phyloP scores from a whole-genome alignment of 2,797 vertebrate genomes.

The Clamator glandarius region DNA sequence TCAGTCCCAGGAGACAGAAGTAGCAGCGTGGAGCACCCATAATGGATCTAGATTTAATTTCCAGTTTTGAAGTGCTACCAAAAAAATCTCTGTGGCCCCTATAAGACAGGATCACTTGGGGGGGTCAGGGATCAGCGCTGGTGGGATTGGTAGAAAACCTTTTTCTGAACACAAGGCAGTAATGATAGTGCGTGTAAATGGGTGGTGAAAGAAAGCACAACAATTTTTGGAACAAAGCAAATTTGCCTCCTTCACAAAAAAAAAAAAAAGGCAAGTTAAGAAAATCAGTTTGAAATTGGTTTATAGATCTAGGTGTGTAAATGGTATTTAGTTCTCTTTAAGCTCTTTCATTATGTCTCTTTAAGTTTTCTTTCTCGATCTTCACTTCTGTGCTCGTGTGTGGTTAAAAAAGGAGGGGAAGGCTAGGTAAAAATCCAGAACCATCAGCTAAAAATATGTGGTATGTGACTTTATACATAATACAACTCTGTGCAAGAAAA shows the following conservation, averaged over 20 bases:
- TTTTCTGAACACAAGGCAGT: not conserved
- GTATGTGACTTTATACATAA: not conserved
- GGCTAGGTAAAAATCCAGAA: not conserved
- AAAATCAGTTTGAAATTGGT: not conserved
- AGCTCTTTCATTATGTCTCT: too few relatives aligned
- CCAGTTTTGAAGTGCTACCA: not conserved
- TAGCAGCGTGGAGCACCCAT: not conserved
- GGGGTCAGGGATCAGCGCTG: fast-evolving
- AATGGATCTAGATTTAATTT: not conserved
- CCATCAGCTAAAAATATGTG: not conserved
- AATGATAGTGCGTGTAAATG: not conserved
- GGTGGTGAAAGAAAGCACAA: not conserved
- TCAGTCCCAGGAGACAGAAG: not conserved
- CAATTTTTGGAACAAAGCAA: not conserved
- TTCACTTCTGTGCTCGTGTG: not conserved
- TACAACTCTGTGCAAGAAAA: not conserved
- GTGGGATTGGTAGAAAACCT: not conserved
- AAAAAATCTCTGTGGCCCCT: not conserved
- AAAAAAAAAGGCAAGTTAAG: not conserved
- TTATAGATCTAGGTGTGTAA: not conserved
- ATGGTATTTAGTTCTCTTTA: not conserved
- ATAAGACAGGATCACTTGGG: not conserved
- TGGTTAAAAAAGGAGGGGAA: not conserved
- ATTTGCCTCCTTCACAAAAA: not conserved
- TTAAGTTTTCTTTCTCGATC: not conserved